Evolutionary conservation across 2,113 vertebrate species (phyloP).

Genomic region (Mustela nigripes): DNA sequence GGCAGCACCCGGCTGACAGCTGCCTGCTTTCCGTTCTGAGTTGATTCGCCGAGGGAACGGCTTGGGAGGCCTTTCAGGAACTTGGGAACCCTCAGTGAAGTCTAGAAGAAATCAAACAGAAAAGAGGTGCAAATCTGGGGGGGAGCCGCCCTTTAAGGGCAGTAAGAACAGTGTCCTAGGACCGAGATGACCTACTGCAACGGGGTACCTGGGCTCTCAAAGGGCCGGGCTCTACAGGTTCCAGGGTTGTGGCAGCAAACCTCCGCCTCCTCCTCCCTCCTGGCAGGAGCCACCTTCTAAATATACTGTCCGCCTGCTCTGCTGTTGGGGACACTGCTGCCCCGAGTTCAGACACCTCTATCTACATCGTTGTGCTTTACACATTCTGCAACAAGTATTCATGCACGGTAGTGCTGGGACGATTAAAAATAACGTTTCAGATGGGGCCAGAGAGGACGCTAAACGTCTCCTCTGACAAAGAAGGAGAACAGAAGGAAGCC

Average conservation of each 20-base stretch:
- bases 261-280: not conserved
- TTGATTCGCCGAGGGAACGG: slow-evolving; percentile 96
- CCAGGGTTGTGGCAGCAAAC: not conserved
- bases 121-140: not conserved
- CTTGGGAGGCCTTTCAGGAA: slow-evolving; percentile 96
- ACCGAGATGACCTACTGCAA: not conserved
- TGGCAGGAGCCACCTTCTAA: not conserved
- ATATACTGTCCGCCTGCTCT: not conserved
- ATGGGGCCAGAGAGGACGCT: not conserved
- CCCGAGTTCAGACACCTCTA: not conserved
- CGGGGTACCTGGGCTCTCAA: not conserved
- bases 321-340: not conserved
- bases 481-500: not conserved
- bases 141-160: not conserved
- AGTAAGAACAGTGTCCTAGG: not conserved
- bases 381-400: not conserved
- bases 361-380: not conserved
- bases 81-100: slow-evolving; percentile 90
- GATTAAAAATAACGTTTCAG: not conserved
- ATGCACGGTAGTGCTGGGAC: not conserved
- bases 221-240: not conserved
- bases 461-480: not conserved
- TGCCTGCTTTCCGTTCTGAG: slow-evolving; percentile 93
- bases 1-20: slow-evolving; percentile 84
- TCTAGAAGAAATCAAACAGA: slow-evolving; percentile 83